A percentile compares a stretch with the other conserved stretches of the same genome.
Conservation (phyloP, 2,888 invertebrate genomes). For the Caenorhabditis wallacei region DNA sequence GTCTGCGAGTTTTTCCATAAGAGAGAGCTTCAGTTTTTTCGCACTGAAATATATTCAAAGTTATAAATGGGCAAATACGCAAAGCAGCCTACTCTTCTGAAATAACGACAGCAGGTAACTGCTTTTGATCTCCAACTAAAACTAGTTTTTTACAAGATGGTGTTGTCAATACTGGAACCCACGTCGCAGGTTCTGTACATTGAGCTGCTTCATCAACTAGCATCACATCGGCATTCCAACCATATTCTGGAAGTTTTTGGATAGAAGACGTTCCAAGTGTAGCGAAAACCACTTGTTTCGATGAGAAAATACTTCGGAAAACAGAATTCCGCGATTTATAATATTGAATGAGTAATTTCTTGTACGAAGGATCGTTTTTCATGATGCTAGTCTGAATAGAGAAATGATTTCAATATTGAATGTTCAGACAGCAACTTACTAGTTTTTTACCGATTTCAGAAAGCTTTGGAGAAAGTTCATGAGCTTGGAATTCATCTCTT, state of each 20-base stretch:
- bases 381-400: background rate
- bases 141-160: constrained; percentile 68
- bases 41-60: constrained; percentile 39
- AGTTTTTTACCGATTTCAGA: constrained; percentile 1
- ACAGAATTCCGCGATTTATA: background rate
- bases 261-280: constrained; percentile 62
- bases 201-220: constrained; percentile 74
- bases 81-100: constrained; percentile 44
- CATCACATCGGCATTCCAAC: constrained; percentile 67
- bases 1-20: constrained; percentile 69
- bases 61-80: background rate
- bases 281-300: constrained; percentile 57
- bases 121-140: constrained; percentile 80
- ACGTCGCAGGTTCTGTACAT: constrained; percentile 70
- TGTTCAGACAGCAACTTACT: background rate
- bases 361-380: background rate
- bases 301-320: constrained; percentile 21
- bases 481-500: constrained; percentile 15
- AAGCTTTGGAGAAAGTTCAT: constrained; percentile 3
- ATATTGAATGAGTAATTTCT: background rate
- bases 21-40: constrained; percentile 47
- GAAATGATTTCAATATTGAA: background rate
- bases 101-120: constrained; percentile 73
- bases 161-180: constrained; percentile 70
- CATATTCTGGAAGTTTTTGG: constrained; percentile 38